These are phyloP conservation scores for Ceratina australensis DNA, from an alignment of 1,140 invertebrate genomes.

Conservation along the genomic window DNA sequence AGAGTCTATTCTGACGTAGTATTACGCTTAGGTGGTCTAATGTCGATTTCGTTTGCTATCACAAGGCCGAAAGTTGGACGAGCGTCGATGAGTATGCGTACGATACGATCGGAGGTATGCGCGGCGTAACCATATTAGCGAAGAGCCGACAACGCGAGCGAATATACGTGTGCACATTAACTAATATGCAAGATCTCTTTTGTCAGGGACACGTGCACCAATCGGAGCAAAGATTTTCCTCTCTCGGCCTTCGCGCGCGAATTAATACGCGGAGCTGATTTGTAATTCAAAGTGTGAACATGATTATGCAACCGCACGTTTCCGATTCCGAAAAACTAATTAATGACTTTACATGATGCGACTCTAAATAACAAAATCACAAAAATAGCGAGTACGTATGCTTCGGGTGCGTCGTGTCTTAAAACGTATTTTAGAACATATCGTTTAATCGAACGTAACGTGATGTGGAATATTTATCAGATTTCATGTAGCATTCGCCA, in stretches of 20 bases:
- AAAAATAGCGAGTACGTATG: too few relatives aligned
- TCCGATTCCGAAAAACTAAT: neutral
- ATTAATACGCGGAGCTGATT: neutral
- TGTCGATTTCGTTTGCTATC: slow-evolving; percentile 31
- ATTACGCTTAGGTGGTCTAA: neutral
- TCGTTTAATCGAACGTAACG: too few relatives aligned
- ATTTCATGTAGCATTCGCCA: neutral
- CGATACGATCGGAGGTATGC: slow-evolving; percentile 23
- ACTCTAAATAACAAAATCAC: too few relatives aligned
- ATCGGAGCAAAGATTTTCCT: neutral
- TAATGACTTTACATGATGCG: too few relatives aligned
- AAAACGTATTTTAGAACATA: too few relatives aligned
- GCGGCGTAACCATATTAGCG: slow-evolving; percentile 31
- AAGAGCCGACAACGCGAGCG: neutral
- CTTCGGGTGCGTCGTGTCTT: too few relatives aligned
- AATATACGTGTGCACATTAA: slow-evolving; percentile 27
- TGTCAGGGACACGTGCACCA: slow-evolving; percentile 3
- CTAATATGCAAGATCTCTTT: slow-evolving; percentile 31
- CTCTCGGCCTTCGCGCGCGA: neutral
- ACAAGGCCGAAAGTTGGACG: slow-evolving; percentile 50
- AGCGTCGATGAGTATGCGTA: slow-evolving; percentile 35
- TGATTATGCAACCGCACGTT: neutral
- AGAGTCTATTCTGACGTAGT: neutral
- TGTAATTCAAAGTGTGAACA: neutral
- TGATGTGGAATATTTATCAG: too few relatives aligned